Evolutionary conservation across 2,888 invertebrate species (phyloP), one percentile per base, ranked within the genome.

Genomic region (Dusona sp.): DNA sequence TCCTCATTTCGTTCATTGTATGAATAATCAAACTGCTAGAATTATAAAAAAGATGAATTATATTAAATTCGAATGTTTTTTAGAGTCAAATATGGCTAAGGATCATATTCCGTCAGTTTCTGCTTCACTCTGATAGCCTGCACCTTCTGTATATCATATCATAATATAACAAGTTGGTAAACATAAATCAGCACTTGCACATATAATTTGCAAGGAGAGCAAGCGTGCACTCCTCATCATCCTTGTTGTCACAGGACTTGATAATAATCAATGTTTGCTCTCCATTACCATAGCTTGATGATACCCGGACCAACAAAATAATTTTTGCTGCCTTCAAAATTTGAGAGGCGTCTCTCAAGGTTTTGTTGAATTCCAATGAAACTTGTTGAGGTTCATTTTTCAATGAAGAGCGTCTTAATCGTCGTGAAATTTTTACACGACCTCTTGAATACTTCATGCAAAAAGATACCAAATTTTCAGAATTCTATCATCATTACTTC

Each of bases 181-280:
- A 80, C 36, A 80, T 48, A 36, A 64, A 64, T 79, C 54, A 79
- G 54, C 45, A 38, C 51, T 73, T 19, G 29, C 25, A 57, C 19
- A 54, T 33, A 16, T 22, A 51, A 48, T 57, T 74, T 33, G 65
- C 33, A 13, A n/a, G 54, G 25, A 48, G 57, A 67, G 25, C 19
- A 33, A 51, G 19, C 38, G 25, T 38, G 25, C 19, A 9, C 38
- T 68, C 25, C 51, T 22, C 57, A 72, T 25, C 42, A 57, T 81
- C 54, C n/a, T 51, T 29, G 16, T 64, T 48, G 25, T 79, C 33
- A 48, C 68, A 38, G 68, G n/a, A 74, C 45, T 13, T 33, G 22
- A 54, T 51, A 25, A 57, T 67, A 8, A 67, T 54, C 65, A 74
- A 81, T 45, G 51, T 81, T 81, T 81, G 81, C 73, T 65, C 57